Conservation (phyloP, 2,888 invertebrate species). For the Trypoxylon attenuatum region DNA sequence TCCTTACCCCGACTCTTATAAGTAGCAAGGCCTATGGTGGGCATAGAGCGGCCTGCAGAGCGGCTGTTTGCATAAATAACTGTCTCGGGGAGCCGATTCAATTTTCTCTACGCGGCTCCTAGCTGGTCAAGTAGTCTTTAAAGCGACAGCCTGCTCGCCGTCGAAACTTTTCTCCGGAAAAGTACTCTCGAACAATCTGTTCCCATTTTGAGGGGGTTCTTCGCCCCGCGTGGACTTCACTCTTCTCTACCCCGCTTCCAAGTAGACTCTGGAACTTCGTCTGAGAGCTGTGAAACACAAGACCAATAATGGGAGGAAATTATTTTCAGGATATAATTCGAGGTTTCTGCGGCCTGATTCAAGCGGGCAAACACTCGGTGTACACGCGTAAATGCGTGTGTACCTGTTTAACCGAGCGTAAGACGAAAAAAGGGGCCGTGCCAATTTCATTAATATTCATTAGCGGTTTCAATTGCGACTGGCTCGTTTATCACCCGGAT, state of each 20-base stretch:
- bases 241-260: no score
- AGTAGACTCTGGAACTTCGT: no score
- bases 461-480: conserved; percentile 48
- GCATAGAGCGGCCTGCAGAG: conserved; percentile 41
- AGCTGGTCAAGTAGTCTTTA: conserved; percentile 38
- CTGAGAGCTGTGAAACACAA: no score
- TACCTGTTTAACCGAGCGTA: conserved; percentile 9
- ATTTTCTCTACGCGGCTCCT: conserved; percentile 55
- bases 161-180: conserved; percentile 17
- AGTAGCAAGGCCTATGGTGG: conserved; percentile 31
- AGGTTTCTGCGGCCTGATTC: conserved; percentile 9
- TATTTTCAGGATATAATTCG: no score
- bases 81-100: conserved; percentile 50
- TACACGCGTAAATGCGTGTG: conserved; percentile 7
- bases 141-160: conserved; percentile 21
- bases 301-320: no score
- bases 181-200: conserved; percentile 12
- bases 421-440: conserved; percentile 8
- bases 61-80: conserved; percentile 54
- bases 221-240: no score
- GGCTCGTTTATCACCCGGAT: conserved; percentile 42
- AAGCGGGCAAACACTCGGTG: conserved; percentile 7
- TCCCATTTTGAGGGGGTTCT: not conserved
- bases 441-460: conserved; percentile 50
- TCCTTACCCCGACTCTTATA: conserved; percentile 40